Evolutionary conservation across 2,797 vertebrate species (phyloP).

Genomic region (Choloepus didactylus): DNA sequence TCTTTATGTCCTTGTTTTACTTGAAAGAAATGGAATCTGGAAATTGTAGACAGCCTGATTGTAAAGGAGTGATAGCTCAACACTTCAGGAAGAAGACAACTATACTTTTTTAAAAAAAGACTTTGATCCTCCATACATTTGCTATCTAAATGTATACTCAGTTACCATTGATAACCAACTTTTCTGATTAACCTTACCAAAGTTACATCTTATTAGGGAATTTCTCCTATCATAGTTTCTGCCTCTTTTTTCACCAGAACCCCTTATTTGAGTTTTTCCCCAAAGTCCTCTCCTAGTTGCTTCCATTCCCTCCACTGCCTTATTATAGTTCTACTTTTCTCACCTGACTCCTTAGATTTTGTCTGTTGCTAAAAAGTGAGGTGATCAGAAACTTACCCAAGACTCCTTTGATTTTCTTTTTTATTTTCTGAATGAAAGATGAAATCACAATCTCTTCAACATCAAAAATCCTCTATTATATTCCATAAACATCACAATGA

Average conservation of each 20-base stretch:
- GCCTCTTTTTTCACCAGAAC: neutral
- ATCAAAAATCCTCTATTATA: neutral
- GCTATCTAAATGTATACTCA: neutral
- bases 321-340: neutral
- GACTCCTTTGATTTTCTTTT: neutral
- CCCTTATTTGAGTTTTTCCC: neutral
- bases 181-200: neutral
- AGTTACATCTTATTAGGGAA: neutral
- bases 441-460: neutral
- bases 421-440: neutral
- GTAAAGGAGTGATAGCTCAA: neutral
- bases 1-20: neutral
- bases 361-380: neutral
- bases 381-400: neutral
- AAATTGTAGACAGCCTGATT: neutral
- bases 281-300: neutral
- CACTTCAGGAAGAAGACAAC: neutral
- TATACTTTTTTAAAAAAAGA: neutral
- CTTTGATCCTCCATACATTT: neutral
- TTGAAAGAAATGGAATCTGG: neutral
- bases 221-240: neutral
- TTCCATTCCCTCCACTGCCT: no score
- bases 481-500: neutral
- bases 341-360: neutral
- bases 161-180: no score